A percentile compares a stretch with the other conserved stretches of the same genome.
phyloP scores from a whole-genome alignment of 2,113 vertebrate genomes.

The Aleadryas rufinucha region DNA sequence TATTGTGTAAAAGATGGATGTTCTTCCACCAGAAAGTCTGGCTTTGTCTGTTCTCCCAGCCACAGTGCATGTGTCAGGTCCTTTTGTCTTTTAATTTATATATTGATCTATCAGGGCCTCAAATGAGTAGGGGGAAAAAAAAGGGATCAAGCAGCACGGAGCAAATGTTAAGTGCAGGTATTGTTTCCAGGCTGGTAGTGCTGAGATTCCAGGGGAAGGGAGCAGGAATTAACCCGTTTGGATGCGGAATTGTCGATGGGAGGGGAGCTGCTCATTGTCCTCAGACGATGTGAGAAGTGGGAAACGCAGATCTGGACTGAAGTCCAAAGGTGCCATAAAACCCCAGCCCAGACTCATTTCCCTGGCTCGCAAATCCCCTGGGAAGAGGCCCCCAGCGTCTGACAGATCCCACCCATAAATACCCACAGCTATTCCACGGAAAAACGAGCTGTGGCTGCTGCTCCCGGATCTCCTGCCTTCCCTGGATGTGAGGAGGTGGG shows the following conservation, averaged over 20 bases:
- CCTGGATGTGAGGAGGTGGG: not conserved
- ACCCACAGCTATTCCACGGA: rapidly evolving
- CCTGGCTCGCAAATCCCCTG: not conserved
- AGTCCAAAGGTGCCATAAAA: not conserved
- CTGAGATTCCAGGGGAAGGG: not conserved
- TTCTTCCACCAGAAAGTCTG: not conserved
- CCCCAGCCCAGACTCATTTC: not conserved
- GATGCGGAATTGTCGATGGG: not conserved
- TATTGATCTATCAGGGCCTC: not conserved
- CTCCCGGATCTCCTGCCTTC: not conserved
- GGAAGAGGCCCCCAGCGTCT: not conserved
- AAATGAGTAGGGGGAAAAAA: not conserved
- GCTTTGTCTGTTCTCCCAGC: not conserved
- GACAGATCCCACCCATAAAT: not conserved
- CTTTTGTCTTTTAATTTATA: not conserved
- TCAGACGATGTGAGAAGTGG: not conserved
- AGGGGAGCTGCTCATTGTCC: not conserved
- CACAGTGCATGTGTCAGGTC: not conserved
- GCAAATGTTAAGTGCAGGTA: not conserved
- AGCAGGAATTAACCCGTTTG: not conserved
- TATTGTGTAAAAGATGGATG: not conserved
- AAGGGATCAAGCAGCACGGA: not conserved
- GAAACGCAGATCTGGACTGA: not conserved
- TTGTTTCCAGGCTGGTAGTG: not conserved
- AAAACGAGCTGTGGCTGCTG: not conserved